Evolutionary conservation across 2,888 invertebrate species (phyloP), one percentile per base, ranked within the genome.

Genomic region (Synergus itoensis): DNA sequence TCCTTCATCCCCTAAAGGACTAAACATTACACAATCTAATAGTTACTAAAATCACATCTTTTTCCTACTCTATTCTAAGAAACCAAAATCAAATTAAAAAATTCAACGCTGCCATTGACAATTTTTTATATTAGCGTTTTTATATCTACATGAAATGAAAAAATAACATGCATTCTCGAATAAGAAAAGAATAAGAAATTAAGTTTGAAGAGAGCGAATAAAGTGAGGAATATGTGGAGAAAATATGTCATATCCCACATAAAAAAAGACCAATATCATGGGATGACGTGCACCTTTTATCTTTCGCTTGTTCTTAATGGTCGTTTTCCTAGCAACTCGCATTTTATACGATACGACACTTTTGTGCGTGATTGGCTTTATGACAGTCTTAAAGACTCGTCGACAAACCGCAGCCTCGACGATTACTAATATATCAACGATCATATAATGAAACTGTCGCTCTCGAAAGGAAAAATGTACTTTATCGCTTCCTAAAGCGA

Each of bases 351-450:
- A 69, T 69, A 69, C 48, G 69, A 69, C 69, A 69, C 45, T 45
- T 69, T 69, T 69, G 69, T 69, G 48, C 69, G 69, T 69, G 69
- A 69, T 69, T 69, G 69, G 45, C 48, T 69, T 69, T 69, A 69
- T 69, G 69, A 69, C 28, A 48, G 28, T 16, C 67, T 69, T 69
- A 48, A 69, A 69, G 67, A 69, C 67, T 69, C 45, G 67, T 69
- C 67, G 45, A 69, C 67, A 69, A 69, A 69, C 43, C 45, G 21
- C 43, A 43, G 43, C 41, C 67, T 69, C 67, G 67, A 45, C 8
- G 67, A 45, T 43, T 43, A 45, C 45, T 45, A 69, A 69, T 48
- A 53, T 69, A 28, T 41, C 45, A 69, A 69, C 48, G 16, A 45
- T 69, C 69, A 48, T 69, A 69, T 69, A 69, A 69, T 69, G 28